A percentile compares a stretch with the other conserved stretches of the same genome.
phyloP scores from a whole-genome alignment of 2,888 invertebrate genomes.

The Tipula confusa region DNA sequence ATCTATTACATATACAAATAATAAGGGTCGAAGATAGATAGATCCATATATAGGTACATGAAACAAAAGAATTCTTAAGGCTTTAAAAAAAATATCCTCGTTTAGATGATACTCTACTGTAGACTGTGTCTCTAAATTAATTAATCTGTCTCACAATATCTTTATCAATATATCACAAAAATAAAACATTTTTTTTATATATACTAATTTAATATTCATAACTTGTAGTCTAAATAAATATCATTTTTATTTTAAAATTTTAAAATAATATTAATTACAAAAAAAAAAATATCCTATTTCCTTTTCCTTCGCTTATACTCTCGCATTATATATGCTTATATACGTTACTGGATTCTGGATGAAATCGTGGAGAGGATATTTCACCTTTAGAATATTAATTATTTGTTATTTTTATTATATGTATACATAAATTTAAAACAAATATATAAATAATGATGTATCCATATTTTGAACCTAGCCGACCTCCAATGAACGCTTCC shows the following conservation, averaged over 20 bases:
- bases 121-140: not conserved
- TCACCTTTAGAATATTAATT: not conserved
- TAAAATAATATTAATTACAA: not conserved
- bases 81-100: too few species aligned
- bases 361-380: not conserved
- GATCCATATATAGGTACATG: too few species aligned
- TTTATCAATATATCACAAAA: not conserved
- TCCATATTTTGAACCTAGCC: not conserved
- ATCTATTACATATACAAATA: not conserved
- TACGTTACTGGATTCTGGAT: not conserved
- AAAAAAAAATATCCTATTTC: not conserved
- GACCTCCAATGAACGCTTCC: not conserved
- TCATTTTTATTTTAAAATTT: not conserved
- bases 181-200: too few species aligned
- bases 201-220: not conserved
- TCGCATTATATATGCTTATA: not conserved
- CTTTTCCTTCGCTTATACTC: not conserved
- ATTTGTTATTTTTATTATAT: too few species aligned
- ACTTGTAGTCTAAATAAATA: not conserved
- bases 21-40: too few species aligned
- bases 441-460: not conserved
- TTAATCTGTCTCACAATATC: not conserved
- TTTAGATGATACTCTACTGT: not conserved
- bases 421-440: not conserved
- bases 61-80: too few species aligned